Base-by-base conservation (phyloP, 1,140 invertebrate genomes). In the Heliconius congener region DNA sequence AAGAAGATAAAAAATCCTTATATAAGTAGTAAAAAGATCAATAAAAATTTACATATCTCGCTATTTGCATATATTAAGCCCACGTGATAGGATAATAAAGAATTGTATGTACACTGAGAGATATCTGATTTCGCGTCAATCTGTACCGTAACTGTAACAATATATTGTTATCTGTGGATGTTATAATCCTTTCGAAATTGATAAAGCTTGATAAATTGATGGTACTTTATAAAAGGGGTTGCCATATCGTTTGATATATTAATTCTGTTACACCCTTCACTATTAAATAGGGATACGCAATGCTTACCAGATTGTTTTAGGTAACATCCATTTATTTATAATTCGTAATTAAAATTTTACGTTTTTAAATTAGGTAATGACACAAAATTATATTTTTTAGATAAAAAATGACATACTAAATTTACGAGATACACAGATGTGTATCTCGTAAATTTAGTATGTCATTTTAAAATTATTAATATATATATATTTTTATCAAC, bases 71-170 rank as follows among this genome's bases (percentile, higher is more conserved):
- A 78, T 39, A 77, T 81, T 75, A 78, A 74, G 13, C 57, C 76
- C 76, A 81, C 50, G 34, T 42, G 72, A 81, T 77, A 55, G 76
- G 57, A 75, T 74, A 71, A 71, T 77, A 81, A 78, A 81, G 60
- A 78, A 74, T 71, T 73, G 52, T 80, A 66, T 55, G 60, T 50
- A 75, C 73, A 78, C 75, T 75, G 73, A 60, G 8, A 23, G 71
- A 72, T 80, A 81, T 81, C 80, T 71, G 76, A 78, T 81, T 34
- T 52, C 27, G 30, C 73, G 73, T 81, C 80, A 81, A 73, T 81
- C 75, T 74, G 37, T 39, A 81, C 42, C n/a, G 30, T 71, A 73
- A 74, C 30, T 70, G 55, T 66, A 66, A 66, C 60, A 66, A 66
- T 66, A 30, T 66, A 66, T 19, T 66, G 46, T 71, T 74, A 81